Evolutionary conservation across 2,888 invertebrate species (phyloP).

Genomic region (Epirrhoe tristata): DNA sequence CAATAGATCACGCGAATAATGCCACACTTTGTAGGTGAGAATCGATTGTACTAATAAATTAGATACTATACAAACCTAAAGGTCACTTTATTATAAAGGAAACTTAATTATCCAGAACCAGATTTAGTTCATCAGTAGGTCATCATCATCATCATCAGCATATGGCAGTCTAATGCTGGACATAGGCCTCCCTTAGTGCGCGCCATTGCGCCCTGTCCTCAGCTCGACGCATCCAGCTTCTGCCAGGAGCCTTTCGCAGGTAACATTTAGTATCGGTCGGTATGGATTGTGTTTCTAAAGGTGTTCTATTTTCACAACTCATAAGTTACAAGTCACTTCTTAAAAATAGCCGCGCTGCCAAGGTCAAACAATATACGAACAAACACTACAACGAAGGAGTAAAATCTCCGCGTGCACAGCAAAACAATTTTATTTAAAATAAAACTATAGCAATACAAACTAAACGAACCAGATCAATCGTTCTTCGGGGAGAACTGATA

Average conservation of each 20-base stretch:
- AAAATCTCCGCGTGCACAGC: neutral
- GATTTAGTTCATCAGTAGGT: neutral
- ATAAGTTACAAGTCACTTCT: neutral
- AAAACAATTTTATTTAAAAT: neutral
- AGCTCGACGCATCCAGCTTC: no score
- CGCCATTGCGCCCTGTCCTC: no score
- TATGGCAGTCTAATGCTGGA: no score
- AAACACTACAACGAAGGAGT: neutral
- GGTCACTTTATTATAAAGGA: neutral
- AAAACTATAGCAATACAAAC: conserved; percentile 9
- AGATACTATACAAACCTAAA: conserved; percentile 4
- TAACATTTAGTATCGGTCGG: neutral
- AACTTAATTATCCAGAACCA: neutral
- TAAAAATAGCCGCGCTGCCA: neutral
- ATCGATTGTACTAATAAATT: conserved; percentile 25
- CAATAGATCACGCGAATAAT: conserved; percentile 40
- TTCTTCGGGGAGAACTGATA: conserved; percentile 21
- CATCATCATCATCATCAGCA: no score
- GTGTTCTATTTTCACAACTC: neutral
- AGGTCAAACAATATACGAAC: neutral
- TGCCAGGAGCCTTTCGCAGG: no score
- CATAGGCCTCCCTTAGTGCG: no score
- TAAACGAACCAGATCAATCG: conserved; percentile 9
- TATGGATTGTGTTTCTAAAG: neutral
- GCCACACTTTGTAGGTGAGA: conserved; percentile 31